Percentiles rank a stretch among this genome's conserved stretches.
Conservation (phyloP, 23 tunicate genomes). For the Diplosoma virens region DNA sequence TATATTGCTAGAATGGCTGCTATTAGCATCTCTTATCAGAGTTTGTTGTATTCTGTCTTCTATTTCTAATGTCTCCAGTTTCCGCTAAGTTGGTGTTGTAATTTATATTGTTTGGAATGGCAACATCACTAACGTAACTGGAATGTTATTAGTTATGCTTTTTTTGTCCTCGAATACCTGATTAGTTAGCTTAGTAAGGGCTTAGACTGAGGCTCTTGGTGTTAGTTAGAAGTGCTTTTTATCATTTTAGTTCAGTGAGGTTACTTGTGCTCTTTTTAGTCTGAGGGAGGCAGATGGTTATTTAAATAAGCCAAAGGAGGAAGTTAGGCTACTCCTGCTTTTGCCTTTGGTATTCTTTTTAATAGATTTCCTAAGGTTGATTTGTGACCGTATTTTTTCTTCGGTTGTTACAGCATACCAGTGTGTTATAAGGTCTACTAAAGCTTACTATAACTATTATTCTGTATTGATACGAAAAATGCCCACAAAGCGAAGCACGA, state of each 20-base stretch:
- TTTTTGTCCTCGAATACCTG: background rate
- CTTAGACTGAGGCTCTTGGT: background rate
- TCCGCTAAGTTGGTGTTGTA: background rate
- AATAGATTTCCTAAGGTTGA: background rate
- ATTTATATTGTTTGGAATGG: too few relatives aligned
- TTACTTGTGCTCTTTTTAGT: constrained; percentile 1
- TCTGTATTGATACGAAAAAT: background rate
- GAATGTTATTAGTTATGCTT: too few relatives aligned
- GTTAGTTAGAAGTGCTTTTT: background rate
- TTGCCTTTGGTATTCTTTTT: background rate
- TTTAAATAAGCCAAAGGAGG: background rate
- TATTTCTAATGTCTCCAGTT: background rate
- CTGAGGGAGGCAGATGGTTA: background rate
- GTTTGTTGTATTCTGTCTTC: background rate
- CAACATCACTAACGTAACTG: too few relatives aligned
- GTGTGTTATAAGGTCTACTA: background rate
- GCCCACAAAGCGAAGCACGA: background rate
- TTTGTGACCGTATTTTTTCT: background rate
- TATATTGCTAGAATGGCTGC: background rate
- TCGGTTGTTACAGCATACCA: background rate
- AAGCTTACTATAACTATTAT: background rate
- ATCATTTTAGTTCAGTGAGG: constrained; percentile 5
- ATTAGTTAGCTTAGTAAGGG: constrained; percentile 2
- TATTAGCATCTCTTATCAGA: background rate
- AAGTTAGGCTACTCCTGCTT: background rate